A percentile compares a stretch with the other conserved stretches of the same genome.
Conservation (phyloP, 2,797 vertebrate genomes). For the Eidolon dupreanum region DNA sequence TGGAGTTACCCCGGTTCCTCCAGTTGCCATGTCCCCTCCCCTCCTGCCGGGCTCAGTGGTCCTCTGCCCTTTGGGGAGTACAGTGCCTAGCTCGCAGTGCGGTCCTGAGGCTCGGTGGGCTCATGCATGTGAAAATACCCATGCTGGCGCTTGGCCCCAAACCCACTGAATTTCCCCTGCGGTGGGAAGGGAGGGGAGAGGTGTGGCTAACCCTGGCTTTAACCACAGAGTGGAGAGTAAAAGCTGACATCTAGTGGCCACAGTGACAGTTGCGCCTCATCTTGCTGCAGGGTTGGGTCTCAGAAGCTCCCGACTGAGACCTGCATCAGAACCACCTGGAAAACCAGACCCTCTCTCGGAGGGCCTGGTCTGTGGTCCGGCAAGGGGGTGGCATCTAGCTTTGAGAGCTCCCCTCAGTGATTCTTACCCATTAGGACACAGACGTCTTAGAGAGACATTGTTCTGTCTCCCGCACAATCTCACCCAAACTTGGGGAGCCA, state of each 20-base stretch:
- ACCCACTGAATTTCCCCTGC: not conserved
- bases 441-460: not conserved
- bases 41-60: not conserved
- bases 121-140: not conserved
- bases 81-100: not conserved
- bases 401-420: not conserved
- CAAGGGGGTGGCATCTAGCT: not conserved
- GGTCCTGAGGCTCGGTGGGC: not conserved
- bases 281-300: not conserved
- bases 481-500: not conserved
- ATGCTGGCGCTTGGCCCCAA: not conserved
- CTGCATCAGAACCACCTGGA: not conserved
- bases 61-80: not conserved
- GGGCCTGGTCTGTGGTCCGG: not conserved
- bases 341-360: not conserved
- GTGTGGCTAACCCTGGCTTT: not conserved
- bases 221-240: not conserved
- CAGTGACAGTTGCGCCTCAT: not conserved
- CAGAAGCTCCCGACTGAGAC: not conserved
- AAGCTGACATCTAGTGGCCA: constrained; percentile 66
- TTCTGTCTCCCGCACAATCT: not conserved
- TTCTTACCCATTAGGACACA: not conserved
- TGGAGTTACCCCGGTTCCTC: not conserved
- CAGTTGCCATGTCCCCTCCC: not conserved
- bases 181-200: not conserved